Evolutionary conservation across 2,888 invertebrate genomes (phyloP).

Genomic region (Malthinus seriepunctatus): DNA sequence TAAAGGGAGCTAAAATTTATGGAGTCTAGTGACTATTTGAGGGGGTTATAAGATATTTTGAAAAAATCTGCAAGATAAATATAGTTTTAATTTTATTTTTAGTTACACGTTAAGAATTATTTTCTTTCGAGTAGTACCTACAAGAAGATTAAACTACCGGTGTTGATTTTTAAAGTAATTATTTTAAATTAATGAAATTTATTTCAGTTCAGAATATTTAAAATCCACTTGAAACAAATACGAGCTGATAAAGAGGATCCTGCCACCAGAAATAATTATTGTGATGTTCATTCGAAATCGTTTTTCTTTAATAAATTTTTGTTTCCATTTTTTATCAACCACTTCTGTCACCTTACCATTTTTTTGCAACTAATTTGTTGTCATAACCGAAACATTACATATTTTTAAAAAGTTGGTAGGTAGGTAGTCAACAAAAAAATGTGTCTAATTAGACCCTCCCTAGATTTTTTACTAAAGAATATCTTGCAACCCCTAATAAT

Average conservation of each 20-base stretch:
- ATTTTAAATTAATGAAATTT: no score
- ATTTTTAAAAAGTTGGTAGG: slow-evolving; percentile 1
- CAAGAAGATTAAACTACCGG: no score
- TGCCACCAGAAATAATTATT: no score
- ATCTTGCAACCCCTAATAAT: no score
- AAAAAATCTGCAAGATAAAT: slow-evolving; percentile 7
- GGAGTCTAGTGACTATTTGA: slow-evolving; percentile 13
- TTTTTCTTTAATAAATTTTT: no score
- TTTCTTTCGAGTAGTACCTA: no score
- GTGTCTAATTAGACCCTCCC: neutral
- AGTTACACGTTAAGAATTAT: neutral
- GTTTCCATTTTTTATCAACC: slow-evolving; percentile 3
- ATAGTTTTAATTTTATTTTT: slow-evolving; percentile 6
- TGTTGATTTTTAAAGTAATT: no score
- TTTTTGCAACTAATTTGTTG: slow-evolving; percentile 5
- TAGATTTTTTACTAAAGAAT: neutral
- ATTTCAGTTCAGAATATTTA: no score
- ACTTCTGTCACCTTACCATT: neutral
- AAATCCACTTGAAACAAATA: no score
- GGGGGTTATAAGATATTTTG: slow-evolving; percentile 5
- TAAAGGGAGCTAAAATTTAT: slow-evolving; percentile 19
- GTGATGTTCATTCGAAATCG: no score
- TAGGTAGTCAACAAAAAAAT: slow-evolving; percentile 1
- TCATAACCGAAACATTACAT: neutral
- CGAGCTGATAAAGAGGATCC: no score